phyloP scores from a whole-genome alignment of 2,113 vertebrate genomes.

The Sminthopsis crassicaudata region DNA sequence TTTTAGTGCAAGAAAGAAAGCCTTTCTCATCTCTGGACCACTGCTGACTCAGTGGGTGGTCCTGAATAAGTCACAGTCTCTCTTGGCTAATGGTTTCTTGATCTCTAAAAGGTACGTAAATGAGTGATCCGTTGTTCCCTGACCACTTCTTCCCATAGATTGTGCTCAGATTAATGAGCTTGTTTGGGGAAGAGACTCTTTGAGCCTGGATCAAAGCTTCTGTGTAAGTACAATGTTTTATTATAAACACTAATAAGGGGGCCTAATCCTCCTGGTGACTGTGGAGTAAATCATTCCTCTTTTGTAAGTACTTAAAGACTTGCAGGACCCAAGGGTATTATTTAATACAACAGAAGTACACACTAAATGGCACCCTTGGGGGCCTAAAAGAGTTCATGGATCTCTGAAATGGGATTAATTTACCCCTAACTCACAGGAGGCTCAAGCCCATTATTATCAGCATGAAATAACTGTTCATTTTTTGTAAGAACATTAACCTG shows the following conservation, averaged over 20 bases:
- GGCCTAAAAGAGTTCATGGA: slow-evolving; percentile 46
- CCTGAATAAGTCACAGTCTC: slow-evolving; percentile 24
- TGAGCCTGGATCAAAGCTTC: slow-evolving; percentile 61
- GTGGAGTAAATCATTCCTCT: slow-evolving; percentile 39
- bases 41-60: background rate
- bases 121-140: slow-evolving; percentile 12
- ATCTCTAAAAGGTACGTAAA: slow-evolving; percentile 45
- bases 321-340: slow-evolving; percentile 51
- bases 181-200: slow-evolving; percentile 46
- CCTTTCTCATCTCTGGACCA: background rate
- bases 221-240: slow-evolving; percentile 57
- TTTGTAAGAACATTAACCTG: background rate
- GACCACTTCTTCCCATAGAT: slow-evolving; percentile 40
- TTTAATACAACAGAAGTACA: slow-evolving; percentile 51
- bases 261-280: slow-evolving; percentile 20
- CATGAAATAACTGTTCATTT: slow-evolving; percentile 17
- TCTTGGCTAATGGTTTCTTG: background rate
- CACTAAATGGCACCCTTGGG: slow-evolving; percentile 41
- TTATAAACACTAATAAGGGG: slow-evolving; percentile 65
- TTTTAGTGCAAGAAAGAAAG: slow-evolving; percentile 31
- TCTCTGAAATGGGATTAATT: slow-evolving; percentile 48
- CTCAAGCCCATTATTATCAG: slow-evolving; percentile 28
- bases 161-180: slow-evolving; percentile 57
- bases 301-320: slow-evolving; percentile 52
- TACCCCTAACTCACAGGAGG: slow-evolving; percentile 12